Evolutionary conservation across 1,140 invertebrate species (phyloP).

Genomic region (Diorhabda carinulata): DNA sequence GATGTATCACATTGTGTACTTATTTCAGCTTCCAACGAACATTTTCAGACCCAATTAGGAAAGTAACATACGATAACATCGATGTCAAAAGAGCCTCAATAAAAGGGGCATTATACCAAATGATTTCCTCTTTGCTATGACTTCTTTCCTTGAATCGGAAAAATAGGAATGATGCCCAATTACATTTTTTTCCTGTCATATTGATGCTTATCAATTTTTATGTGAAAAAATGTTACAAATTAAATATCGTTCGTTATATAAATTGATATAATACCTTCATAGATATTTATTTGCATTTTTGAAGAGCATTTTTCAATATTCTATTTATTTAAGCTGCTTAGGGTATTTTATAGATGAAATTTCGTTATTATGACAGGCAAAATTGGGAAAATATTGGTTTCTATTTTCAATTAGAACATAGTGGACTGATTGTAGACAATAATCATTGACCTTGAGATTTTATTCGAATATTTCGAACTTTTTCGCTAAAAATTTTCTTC

Average conservation of each 20-base stretch:
- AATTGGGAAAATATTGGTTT: too few species aligned
- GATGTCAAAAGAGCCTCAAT: slow-evolving; percentile 16
- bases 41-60: slow-evolving; percentile 12
- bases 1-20: slow-evolving; percentile 4
- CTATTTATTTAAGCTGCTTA: too few species aligned
- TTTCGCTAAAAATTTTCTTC: too few species aligned
- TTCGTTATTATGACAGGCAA: too few species aligned
- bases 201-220: slow-evolving; percentile 6
- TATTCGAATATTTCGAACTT: too few species aligned
- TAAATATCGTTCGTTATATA: background rate
- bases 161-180: slow-evolving; percentile 14
- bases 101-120: slow-evolving; percentile 17
- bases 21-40: slow-evolving; percentile 7
- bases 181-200: slow-evolving; percentile 10
- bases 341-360: too few species aligned
- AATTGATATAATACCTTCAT: background rate
- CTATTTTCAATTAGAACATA: too few species aligned
- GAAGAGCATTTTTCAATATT: too few species aligned
- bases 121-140: slow-evolving; percentile 11
- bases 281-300: too few species aligned
- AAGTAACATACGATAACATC: slow-evolving; percentile 19
- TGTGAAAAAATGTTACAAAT: slow-evolving; percentile 1
- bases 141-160: slow-evolving; percentile 3
- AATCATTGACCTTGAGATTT: too few species aligned
- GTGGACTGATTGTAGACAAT: too few species aligned